These are phyloP conservation scores for Brienomyrus longianalis DNA, from an alignment of 2,113 vertebrate species.

Conservation along the genomic window DNA sequence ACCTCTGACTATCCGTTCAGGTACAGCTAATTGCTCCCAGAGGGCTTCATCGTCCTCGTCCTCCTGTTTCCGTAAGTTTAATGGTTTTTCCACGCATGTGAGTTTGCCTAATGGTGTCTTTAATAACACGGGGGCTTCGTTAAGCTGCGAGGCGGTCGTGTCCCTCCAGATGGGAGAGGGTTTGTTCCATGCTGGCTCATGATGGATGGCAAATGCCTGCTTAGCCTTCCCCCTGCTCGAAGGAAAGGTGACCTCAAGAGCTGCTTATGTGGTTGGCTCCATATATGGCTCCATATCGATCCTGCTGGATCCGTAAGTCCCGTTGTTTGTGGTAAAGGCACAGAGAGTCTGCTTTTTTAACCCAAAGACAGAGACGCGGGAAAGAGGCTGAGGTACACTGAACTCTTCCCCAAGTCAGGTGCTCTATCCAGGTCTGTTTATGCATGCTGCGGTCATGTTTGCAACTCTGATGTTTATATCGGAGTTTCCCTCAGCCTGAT, in stretches of 20 bases:
- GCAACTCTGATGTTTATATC: not conserved
- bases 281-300: not conserved
- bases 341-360: not conserved
- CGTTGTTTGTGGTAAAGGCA: not conserved
- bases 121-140: not conserved
- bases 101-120: not conserved
- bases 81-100: not conserved
- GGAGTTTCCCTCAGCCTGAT: not conserved
- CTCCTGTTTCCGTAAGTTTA: not conserved
- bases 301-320: not conserved
- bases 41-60: not conserved
- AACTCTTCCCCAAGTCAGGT: not conserved
- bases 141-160: not conserved
- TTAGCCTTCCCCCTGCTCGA: not conserved
- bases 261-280: not conserved
- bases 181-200: not conserved
- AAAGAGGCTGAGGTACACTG: not conserved
- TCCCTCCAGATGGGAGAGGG: not conserved
- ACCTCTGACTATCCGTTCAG: not conserved
- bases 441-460: not conserved
- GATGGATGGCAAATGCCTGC: not conserved
- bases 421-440: not conserved
- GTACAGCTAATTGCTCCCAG: not conserved
- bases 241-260: not conserved
- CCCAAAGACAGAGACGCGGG: not conserved